Base-by-base conservation (phyloP, 2,888 invertebrate genomes). In the Diogma glabrata region DNA sequence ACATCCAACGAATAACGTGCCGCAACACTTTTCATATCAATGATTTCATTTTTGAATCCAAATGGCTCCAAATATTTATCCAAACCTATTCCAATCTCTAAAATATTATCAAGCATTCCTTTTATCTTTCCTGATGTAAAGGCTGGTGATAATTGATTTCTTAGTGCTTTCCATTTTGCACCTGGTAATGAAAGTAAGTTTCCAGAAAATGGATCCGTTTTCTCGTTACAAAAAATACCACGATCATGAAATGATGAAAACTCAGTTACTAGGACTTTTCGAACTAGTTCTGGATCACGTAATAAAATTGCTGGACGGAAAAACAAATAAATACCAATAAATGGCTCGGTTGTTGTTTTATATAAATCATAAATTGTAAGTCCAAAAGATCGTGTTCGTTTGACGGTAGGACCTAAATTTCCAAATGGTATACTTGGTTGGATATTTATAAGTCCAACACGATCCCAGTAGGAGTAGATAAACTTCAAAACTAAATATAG, bases 41-140 rank as follows among this genome's bases (percentile, higher is more conserved):
- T 60, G 1, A 67, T 63, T 51, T 67, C 63, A 3, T 60, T 61
- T 1, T 68, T 67, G 1, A 63, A 52, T 51, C 69, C 53, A 53
- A 61, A 38, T 47, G 62, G 50, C 17, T 70, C 64, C 7, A 75
- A 66, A 51, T 75, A 72, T 5, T 64, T 60, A 2, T 72, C 61
- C 57, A 81, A 72, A 51, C 75, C 71, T 12, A 72, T 64, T 1
- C 77, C 77, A 51, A 79, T 76, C 26, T 74, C 68, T 36, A 76
- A 71, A 10, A 82, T 74, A 1, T 77, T 73, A 1, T 70, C 70
- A 57, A 79, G 81, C 78, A 83, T 81, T 2, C 67, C 72, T 62
- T 79, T 83, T 47, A 84, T 64, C 64, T 82, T 83, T 7, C 78
- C 79, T 0, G 81, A 75, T 1, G 83, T 77, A 60, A 83, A 85